Percentiles rank a stretch among this genome's conserved stretches.
Evolutionary conservation across 2,888 invertebrate genomes (phyloP).

Genomic region (Koerneria pararmatus): DNA sequence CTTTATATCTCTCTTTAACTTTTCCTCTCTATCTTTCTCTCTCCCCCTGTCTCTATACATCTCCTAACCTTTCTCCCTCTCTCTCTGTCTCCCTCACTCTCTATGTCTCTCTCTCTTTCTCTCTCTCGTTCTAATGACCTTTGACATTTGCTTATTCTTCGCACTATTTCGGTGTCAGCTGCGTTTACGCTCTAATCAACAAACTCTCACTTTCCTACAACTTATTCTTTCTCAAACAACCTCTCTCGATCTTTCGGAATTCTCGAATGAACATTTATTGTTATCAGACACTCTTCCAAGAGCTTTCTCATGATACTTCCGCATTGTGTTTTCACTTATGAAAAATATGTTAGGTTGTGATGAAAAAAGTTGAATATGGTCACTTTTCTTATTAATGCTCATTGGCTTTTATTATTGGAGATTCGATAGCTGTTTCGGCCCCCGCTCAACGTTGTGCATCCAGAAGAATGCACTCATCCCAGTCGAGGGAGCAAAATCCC

Average conservation of each 20-base stretch:
- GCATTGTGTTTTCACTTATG: background rate
- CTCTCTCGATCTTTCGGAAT: background rate
- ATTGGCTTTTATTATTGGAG: background rate
- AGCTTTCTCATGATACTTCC: background rate
- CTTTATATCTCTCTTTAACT: background rate
- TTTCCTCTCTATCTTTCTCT: background rate
- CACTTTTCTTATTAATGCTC: background rate
- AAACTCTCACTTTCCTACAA: no score
- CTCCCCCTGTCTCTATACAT: background rate
- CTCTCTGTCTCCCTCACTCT: background rate
- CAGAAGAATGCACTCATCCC: slow-evolving; percentile 14
- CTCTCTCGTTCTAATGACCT: no score
- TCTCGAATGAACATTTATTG: background rate
- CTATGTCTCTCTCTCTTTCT: slow-evolving; percentile 1
- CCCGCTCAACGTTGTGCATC: slow-evolving; percentile 18
- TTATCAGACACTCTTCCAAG: background rate
- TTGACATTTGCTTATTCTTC: no score
- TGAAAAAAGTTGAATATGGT: background rate
- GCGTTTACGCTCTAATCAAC: no score
- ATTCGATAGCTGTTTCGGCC: slow-evolving; percentile 6
- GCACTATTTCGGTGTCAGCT: no score
- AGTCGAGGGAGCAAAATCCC: background rate
- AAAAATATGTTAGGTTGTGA: background rate
- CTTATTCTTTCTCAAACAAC: no score
- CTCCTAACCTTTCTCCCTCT: background rate